Evolutionary conservation across 2,113 vertebrate species (phyloP).

Genomic region (Marmota monax): DNA sequence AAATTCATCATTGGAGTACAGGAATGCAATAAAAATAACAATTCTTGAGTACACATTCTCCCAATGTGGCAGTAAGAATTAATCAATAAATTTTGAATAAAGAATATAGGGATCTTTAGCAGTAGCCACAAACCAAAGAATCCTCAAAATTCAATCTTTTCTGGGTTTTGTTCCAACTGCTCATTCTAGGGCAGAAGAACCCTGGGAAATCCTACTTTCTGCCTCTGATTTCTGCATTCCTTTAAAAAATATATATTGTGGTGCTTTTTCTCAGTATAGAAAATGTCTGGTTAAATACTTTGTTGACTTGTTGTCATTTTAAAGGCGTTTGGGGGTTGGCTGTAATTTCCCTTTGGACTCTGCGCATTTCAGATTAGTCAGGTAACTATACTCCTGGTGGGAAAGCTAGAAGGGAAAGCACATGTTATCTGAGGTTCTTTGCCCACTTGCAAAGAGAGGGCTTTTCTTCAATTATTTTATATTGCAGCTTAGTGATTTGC

Average conservation of each 20-base stretch:
- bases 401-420: neutral
- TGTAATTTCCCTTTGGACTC: conserved; percentile 25
- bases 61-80: conserved; percentile 38
- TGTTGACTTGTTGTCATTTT: conserved; percentile 40
- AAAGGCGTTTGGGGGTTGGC: conserved; percentile 33
- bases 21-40: too few relatives aligned
- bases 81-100: conserved; percentile 36
- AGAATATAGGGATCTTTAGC: conserved; percentile 5
- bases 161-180: neutral
- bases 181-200: neutral
- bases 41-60: neutral
- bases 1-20: too few relatives aligned
- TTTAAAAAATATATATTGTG: conserved; percentile 7
- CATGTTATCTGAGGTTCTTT: neutral
- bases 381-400: neutral
- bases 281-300: conserved; percentile 36
- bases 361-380: neutral
- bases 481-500: conserved; percentile 33
- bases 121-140: conserved; percentile 30
- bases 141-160: conserved; percentile 34
- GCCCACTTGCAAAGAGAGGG: neutral
- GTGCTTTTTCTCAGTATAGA: conserved; percentile 57
- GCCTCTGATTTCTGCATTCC: neutral
- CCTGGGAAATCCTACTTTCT: neutral
- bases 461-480: neutral